These are phyloP conservation scores for Dascyllus trimaculatus DNA, from an alignment of 2,113 vertebrate genomes.

Conservation along the genomic window DNA sequence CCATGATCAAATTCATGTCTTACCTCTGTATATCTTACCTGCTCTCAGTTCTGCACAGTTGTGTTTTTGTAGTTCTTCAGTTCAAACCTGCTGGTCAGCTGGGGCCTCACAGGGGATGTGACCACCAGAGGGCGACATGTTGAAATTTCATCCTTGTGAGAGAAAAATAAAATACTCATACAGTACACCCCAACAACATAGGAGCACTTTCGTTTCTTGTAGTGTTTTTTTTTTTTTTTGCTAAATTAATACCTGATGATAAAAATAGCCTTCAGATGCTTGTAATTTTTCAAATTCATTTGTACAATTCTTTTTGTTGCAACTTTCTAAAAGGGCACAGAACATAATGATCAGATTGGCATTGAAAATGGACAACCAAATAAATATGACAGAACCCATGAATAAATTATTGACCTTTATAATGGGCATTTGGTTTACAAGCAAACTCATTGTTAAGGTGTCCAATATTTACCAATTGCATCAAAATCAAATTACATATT, in stretches of 20 bases:
- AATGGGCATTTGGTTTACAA: not conserved
- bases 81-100: no score
- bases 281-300: not conserved
- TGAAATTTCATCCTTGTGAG: not conserved
- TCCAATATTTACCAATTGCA: no score
- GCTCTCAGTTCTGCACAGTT: no score
- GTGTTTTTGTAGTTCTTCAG: no score
- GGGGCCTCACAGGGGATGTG: not conserved
- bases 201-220: not conserved
- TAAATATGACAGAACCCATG: not conserved
- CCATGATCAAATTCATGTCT: no score
- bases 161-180: not conserved
- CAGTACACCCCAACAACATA: not conserved
- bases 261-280: no score
- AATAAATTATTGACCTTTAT: not conserved
- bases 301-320: not conserved
- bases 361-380: not conserved
- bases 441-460: no score
- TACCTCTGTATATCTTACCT: no score
- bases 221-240: not conserved
- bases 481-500: no score
- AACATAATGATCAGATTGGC: not conserved
- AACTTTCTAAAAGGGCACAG: not conserved
- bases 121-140: conserved; percentile 66
- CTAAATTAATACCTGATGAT: no score